Evolutionary conservation across 2,113 vertebrate species (phyloP).

Genomic region (Petromus typicus): DNA sequence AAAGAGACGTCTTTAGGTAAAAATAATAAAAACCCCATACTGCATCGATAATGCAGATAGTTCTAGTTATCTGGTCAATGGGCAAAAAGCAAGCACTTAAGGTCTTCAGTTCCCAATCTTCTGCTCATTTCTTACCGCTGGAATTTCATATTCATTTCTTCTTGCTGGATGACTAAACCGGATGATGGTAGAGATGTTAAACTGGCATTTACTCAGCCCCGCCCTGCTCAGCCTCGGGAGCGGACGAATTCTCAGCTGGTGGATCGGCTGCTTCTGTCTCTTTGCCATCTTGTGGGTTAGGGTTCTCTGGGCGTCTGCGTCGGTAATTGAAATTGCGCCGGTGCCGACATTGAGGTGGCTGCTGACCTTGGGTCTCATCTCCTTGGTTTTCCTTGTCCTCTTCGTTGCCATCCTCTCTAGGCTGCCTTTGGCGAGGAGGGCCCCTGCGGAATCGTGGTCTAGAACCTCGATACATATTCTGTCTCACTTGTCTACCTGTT

Average conservation of each 20-base stretch:
- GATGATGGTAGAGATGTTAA: constrained; percentile 94
- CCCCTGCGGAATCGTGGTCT: too few relatives aligned
- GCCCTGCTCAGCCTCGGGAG: constrained; percentile 99
- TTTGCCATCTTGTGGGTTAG: constrained; percentile 97
- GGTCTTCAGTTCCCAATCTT: too few relatives aligned
- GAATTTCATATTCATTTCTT: too few relatives aligned
- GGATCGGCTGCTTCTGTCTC: constrained; percentile 97
- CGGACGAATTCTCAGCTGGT: constrained; percentile 97
- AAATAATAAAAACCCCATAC: too few relatives aligned
- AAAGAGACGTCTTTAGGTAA: too few relatives aligned
- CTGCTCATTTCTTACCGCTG: too few relatives aligned
- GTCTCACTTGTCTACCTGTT: too few relatives aligned
- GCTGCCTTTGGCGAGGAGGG: constrained; percentile 97
- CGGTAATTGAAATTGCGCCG: constrained; percentile 98
- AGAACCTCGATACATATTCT: too few relatives aligned
- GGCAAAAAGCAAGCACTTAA: too few relatives aligned
- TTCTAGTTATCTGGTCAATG: too few relatives aligned
- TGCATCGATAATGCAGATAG: too few relatives aligned
- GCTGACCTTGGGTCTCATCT: constrained; percentile 95
- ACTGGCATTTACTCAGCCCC: constrained; percentile 95
- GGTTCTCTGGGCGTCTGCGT: constrained; percentile 97
- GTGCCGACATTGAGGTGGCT: constrained; percentile 96
- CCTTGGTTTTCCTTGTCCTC: constrained; percentile 99
- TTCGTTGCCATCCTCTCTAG: constrained; percentile 94
- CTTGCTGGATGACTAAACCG: constrained; percentile 81